phyloP scores from a whole-genome alignment of 2,888 invertebrate genomes.

The Lasioglossum oenotherae region DNA sequence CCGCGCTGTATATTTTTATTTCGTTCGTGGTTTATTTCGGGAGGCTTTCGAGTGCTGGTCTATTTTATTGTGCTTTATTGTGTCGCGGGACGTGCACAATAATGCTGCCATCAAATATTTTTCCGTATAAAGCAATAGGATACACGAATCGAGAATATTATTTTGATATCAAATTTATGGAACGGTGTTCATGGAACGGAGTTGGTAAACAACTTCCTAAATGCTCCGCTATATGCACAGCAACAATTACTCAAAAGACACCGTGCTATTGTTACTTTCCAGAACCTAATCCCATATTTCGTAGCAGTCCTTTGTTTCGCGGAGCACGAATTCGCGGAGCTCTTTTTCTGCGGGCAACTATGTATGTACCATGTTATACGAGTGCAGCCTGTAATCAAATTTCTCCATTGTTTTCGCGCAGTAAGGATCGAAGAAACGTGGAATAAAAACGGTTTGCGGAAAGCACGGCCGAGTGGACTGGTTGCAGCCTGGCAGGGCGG shows the following conservation, averaged over 20 bases:
- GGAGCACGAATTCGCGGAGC: not conserved
- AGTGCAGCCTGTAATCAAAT: not conserved
- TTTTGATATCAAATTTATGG: not conserved
- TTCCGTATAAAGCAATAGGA: too few species aligned
- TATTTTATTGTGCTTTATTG: not conserved
- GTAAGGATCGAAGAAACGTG: not conserved
- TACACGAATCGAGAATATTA: not conserved
- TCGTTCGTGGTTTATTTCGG: too few species aligned
- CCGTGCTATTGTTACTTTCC: not conserved
- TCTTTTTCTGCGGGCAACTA: not conserved
- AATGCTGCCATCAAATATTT: too few species aligned
- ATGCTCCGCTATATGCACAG: not conserved
- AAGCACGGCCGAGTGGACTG: not conserved
- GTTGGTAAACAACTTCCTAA: not conserved
- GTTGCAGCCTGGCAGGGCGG: not conserved
- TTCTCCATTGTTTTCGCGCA: not conserved
- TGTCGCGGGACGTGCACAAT: too few species aligned
- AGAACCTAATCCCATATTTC: not conserved
- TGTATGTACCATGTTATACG: not conserved
- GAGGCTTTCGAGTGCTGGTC: too few species aligned
- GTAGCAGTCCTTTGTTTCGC: not conserved
- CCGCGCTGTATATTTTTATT: too few species aligned
- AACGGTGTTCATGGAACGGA: not conserved
- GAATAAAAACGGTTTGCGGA: not conserved
- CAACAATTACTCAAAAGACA: not conserved